A percentile compares a stretch with the other conserved stretches of the same genome.
phyloP scores from a whole-genome alignment of 2,797 vertebrate genomes.

The Oophaga sylvatica region DNA sequence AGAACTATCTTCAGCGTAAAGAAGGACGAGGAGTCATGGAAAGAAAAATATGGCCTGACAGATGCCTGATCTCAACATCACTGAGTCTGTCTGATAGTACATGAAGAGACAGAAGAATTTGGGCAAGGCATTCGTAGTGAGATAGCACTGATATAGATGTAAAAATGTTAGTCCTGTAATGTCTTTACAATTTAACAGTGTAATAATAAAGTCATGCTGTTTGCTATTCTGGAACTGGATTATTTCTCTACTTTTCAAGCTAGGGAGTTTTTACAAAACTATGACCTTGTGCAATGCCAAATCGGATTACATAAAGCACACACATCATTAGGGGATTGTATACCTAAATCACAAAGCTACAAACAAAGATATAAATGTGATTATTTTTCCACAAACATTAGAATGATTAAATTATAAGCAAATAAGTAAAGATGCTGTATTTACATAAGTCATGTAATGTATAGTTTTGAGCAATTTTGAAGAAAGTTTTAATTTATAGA shows the following conservation, averaged over 20 bases:
- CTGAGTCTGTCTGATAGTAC: no score
- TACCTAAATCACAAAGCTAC: constrained; percentile 21
- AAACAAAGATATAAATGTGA: constrained; percentile 10
- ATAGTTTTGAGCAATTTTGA: background rate
- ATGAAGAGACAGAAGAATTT: no score
- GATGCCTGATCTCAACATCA: no score
- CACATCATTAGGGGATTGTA: constrained; percentile 29
- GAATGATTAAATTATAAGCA: background rate
- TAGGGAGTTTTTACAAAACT: constrained; percentile 28
- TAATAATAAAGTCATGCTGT: background rate
- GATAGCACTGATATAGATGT: background rate
- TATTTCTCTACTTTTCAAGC: constrained; percentile 23
- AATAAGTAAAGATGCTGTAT: background rate
- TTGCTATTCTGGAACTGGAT: constrained; percentile 41
- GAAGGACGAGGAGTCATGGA: no score
- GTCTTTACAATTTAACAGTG: background rate
- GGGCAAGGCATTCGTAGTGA: background rate
- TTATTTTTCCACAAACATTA: constrained; percentile 3
- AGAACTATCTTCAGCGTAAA: no score
- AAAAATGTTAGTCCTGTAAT: background rate
- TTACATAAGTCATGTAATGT: background rate
- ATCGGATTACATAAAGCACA: constrained; percentile 44
- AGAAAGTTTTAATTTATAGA: no score
- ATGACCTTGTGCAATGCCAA: constrained; percentile 46
- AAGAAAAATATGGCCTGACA: no score